Conservation (phyloP, 1,140 invertebrate species). For the Zaprionus ornatus region DNA sequence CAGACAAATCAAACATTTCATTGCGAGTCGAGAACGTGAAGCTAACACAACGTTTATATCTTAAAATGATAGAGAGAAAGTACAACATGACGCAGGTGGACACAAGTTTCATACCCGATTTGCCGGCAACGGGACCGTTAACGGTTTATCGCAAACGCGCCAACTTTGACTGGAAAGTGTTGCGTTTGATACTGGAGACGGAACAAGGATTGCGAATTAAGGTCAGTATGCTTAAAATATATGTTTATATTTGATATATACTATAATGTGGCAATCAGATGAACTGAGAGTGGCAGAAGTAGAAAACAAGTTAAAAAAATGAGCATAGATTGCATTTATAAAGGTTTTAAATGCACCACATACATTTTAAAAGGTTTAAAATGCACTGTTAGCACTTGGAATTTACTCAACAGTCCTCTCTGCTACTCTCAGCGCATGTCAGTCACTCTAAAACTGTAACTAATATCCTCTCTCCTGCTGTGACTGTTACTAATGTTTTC, state of each 20-base stretch:
- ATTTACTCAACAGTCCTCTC: not conserved
- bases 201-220: conserved; percentile 89
- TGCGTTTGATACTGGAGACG: conserved; percentile 90
- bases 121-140: conserved; percentile 87
- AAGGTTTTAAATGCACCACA: too few species aligned
- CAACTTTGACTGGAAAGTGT: conserved; percentile 91
- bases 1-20: conserved; percentile 20
- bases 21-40: conserved; percentile 9
- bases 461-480: not conserved
- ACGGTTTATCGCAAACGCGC: conserved; percentile 89
- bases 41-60: not conserved
- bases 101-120: conserved; percentile 85
- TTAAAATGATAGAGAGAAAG: not conserved
- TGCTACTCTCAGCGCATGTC: not conserved
- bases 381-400: too few species aligned
- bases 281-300: not conserved
- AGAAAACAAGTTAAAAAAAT: too few species aligned
- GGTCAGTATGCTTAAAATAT: conserved; percentile 83
- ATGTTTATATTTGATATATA: too few species aligned
- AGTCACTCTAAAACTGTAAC: not conserved
- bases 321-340: too few species aligned
- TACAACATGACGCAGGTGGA: conserved; percentile 58
- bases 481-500: not conserved
- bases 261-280: not conserved
- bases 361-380: too few species aligned